phyloP scores from a whole-genome alignment of 2,888 invertebrate genomes.

The Brachyptera putata region DNA sequence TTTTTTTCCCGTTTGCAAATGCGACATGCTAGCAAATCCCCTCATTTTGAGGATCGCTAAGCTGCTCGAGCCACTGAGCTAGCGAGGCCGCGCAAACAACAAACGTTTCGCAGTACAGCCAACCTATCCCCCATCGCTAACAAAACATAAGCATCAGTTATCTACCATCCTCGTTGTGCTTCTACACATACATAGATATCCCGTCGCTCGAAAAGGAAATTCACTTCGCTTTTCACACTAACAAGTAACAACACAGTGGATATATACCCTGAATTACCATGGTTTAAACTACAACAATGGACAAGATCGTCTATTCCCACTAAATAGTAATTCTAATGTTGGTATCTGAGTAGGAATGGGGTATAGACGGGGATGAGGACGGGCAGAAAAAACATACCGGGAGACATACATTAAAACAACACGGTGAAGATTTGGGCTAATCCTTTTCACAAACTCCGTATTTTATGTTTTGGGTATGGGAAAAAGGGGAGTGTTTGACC shows the following conservation, averaged over 20 bases:
- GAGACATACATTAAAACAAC: constrained; percentile 4
- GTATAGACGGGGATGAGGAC: too few species aligned
- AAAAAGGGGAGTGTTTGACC: too few species aligned
- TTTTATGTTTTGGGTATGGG: too few species aligned
- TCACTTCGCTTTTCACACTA: constrained; percentile 12
- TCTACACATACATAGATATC: background rate
- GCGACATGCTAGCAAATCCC: constrained; percentile 13
- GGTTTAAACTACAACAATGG: constrained; percentile 3
- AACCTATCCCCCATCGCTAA: too few species aligned
- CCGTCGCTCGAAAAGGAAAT: background rate
- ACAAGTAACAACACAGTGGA: background rate
- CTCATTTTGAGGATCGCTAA: constrained; percentile 17
- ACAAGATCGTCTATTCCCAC: background rate
- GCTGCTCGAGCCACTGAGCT: background rate
- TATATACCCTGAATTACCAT: background rate
- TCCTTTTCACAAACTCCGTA: background rate
- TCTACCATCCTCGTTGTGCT: background rate
- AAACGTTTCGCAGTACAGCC: background rate
- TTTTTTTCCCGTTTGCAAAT: constrained; percentile 13
- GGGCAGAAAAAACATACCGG: background rate
- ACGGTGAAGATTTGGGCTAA: constrained; percentile 4
- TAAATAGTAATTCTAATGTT: background rate
- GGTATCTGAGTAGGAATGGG: too few species aligned
- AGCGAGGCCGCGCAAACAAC: background rate
- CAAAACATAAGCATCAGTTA: constrained; percentile 7